Conservation (phyloP, 2,888 invertebrate species). For the Scaptomyza tumidula region DNA sequence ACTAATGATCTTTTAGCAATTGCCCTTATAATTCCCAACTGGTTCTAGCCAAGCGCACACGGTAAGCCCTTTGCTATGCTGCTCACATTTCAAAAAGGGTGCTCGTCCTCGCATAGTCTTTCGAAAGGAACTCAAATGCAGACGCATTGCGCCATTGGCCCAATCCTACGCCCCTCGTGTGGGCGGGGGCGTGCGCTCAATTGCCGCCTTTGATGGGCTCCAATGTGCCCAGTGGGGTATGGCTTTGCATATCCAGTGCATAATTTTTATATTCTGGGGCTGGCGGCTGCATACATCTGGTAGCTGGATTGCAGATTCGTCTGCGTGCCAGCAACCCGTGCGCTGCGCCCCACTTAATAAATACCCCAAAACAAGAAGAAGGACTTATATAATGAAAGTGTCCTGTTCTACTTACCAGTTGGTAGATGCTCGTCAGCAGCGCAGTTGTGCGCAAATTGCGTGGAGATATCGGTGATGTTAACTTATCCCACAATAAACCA, state of each 20-base stretch:
- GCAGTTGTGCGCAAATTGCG: conserved; percentile 83
- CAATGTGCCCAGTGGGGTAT: conserved; percentile 82
- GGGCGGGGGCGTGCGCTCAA: conserved; percentile 51
- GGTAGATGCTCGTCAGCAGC: conserved; percentile 83
- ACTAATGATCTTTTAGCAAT: background rate
- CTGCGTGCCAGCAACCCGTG: conserved; percentile 62
- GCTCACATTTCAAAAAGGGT: conserved; percentile 66
- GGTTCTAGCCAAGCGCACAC: conserved; percentile 14
- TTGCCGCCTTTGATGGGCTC: conserved; percentile 53
- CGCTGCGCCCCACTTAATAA: conserved; percentile 66
- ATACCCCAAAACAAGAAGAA: background rate
- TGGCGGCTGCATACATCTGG: conserved; percentile 47
- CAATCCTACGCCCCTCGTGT: conserved; percentile 36
- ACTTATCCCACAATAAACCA: conserved; percentile 36
- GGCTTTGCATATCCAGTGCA: conserved; percentile 84
- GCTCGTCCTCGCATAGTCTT: conserved; percentile 71
- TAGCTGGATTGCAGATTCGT: conserved; percentile 54
- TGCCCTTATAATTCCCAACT: conserved; percentile 40
- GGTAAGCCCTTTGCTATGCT: background rate
- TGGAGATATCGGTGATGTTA: conserved; percentile 81
- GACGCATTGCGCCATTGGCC: conserved; percentile 79
- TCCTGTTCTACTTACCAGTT: conserved; percentile 79
- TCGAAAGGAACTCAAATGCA: conserved; percentile 31
- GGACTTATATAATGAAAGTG: background rate
- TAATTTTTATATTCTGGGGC: conserved; percentile 81